Evolutionary conservation across 2,888 invertebrate genomes (phyloP), one percentile per base, ranked within the genome.

Genomic region (Drosophila setosimentum): DNA sequence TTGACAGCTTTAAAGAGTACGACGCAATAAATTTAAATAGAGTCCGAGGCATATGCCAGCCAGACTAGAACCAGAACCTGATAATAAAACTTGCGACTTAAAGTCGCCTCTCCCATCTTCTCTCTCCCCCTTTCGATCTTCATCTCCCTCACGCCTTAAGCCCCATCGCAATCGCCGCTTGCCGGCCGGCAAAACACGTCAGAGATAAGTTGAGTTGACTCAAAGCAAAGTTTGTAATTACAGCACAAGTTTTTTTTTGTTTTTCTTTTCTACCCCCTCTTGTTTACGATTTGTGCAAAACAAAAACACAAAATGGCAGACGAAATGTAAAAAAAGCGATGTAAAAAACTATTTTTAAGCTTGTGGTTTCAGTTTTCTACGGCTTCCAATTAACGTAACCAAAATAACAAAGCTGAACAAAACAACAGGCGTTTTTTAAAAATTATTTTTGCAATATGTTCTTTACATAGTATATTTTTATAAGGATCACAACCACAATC

Each of bases 11-110:
- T 18, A 61, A 63, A 58, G 55, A 67, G 68, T 80, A 70, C 71
- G 81, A 70, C 81, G 81, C 76, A 81, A 79, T 79, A 62, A 64
- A 76, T 76, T 72, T 16, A 74, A 73, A 81, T 76, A 54, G 57
- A 81, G 59, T 64, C 51, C 37, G 42, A 30, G 45, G 59, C 40
- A 40, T 40, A 61, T 40, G 55, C 42, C 35, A 53, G 16, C 40
- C 50, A 61, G 40, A 45, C 45, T 50, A 33, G 16, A 74, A 65
- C 64, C 51, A 74, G 66, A 80, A 74, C 53, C 70, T 70, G 66
- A 77, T 78, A 66, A 53, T 61, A 54, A 11, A 21, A 37, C 33
- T 11, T 29, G 8, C 30, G 53, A 50, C 30, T 64, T 51, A 45
- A 45, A 45, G 42, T 24, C 45, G 24, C 45, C 45, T 45, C 45